phyloP scores from a whole-genome alignment of 2,113 vertebrate genomes.

The Cyanistes caeruleus region DNA sequence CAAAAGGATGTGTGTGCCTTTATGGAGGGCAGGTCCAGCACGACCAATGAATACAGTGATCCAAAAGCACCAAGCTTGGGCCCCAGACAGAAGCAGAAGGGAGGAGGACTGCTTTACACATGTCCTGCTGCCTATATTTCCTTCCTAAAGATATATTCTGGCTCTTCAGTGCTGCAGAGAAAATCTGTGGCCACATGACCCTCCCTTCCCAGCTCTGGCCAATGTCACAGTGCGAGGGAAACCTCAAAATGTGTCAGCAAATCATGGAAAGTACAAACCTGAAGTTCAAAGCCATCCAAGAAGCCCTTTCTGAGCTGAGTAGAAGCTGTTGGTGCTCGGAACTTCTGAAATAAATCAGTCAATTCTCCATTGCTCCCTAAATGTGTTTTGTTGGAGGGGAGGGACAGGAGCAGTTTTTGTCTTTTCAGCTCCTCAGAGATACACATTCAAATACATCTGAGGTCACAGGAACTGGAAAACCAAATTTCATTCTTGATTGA shows the following conservation, averaged over 20 bases:
- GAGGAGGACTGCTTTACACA: neutral
- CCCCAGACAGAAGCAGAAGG: neutral
- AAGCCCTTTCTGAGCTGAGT: neutral
- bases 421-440: conserved; percentile 25
- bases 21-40: neutral
- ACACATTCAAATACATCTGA: conserved; percentile 29
- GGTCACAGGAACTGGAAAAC: conserved; percentile 50
- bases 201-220: neutral
- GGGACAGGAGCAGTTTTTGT: neutral
- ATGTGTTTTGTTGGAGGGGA: neutral
- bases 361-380: neutral
- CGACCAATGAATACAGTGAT: neutral
- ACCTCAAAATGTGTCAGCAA: neutral
- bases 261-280: neutral
- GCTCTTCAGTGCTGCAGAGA: neutral
- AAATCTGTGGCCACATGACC: rapidly evolving
- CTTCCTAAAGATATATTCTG: neutral
- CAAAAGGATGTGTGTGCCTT: rapidly evolving
- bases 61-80: neutral
- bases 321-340: neutral
- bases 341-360: neutral
- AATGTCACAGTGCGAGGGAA: neutral
- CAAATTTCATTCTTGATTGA: conserved; percentile 69
- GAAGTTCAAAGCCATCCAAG: neutral
- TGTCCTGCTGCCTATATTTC: neutral